Conservation (phyloP, 2,888 invertebrate species). For the Girardia tigrina region DNA sequence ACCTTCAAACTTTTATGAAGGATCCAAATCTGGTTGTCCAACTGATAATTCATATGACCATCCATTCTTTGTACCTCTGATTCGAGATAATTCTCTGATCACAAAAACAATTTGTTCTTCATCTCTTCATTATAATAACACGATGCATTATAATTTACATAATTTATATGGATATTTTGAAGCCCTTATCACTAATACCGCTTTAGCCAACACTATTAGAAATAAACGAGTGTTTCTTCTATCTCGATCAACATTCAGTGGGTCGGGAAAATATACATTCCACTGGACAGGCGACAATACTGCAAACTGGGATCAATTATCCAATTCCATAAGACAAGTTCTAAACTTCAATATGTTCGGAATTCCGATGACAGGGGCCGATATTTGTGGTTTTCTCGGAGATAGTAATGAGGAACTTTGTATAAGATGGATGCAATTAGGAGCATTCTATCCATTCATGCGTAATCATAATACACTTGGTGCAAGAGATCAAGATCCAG, state of each 20-base stretch:
- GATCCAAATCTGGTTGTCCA: slow-evolving; percentile 44
- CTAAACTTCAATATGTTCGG: slow-evolving; percentile 43
- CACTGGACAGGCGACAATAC: slow-evolving; percentile 47
- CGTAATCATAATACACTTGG: slow-evolving; percentile 44
- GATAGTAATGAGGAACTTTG: slow-evolving; percentile 46
- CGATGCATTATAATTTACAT: slow-evolving; percentile 43
- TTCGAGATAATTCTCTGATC: slow-evolving; percentile 39
- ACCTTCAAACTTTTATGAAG: slow-evolving; percentile 45
- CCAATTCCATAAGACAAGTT: slow-evolving; percentile 52
- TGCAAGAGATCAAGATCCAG: slow-evolving; percentile 65
- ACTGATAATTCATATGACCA: slow-evolving; percentile 40
- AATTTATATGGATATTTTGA: slow-evolving; percentile 43
- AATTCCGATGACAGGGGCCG: slow-evolving; percentile 47
- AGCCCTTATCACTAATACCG: slow-evolving; percentile 40
- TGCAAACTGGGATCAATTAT: slow-evolving; percentile 54
- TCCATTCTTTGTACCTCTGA: slow-evolving; percentile 43
- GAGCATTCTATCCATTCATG: slow-evolving; percentile 49
- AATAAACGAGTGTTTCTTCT: slow-evolving; percentile 54
- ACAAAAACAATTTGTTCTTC: slow-evolving; percentile 43
- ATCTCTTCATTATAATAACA: slow-evolving; percentile 40
- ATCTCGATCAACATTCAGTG: slow-evolving; percentile 58
- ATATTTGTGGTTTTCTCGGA: slow-evolving; percentile 46
- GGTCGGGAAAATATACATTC: slow-evolving; percentile 42
- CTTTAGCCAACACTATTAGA: slow-evolving; percentile 39
- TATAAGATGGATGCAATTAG: slow-evolving; percentile 47